These are phyloP conservation scores for Oryzias dopingdopingensis DNA, from an alignment of 2,797 vertebrate genomes.

Conservation along the genomic window DNA sequence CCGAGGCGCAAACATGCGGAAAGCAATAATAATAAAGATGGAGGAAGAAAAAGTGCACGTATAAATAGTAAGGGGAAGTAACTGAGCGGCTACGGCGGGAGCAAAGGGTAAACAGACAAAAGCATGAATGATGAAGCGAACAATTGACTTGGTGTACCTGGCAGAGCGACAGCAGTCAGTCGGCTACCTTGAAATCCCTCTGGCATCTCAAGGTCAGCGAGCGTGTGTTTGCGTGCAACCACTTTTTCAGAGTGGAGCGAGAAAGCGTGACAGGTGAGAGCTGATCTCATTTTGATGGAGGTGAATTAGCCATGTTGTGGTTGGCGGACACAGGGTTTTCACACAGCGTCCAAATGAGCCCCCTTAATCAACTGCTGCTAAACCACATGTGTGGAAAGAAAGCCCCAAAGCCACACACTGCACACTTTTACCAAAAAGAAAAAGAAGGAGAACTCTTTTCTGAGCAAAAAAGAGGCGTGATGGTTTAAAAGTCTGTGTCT, in stretches of 20 bases:
- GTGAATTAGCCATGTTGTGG: conserved; percentile 63
- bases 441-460: conserved; percentile 41
- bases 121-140: conserved; percentile 65
- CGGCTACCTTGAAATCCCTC: conserved; percentile 51
- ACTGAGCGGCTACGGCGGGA: conserved; percentile 56
- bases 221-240: conserved; percentile 14
- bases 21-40: conserved; percentile 79
- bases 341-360: conserved; percentile 53
- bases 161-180: conserved; percentile 61
- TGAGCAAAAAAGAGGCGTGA: conserved; percentile 36
- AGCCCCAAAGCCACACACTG: conserved; percentile 7
- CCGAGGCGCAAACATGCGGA: conserved; percentile 65
- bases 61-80: conserved; percentile 75
- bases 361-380: conserved; percentile 68
- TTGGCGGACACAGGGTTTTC: conserved; percentile 59
- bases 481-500: conserved; percentile 32
- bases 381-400: conserved; percentile 29
- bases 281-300: conserved; percentile 68
- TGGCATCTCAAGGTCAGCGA: conserved; percentile 20
- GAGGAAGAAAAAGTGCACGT: conserved; percentile 58
- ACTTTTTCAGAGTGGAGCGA: conserved; percentile 9
- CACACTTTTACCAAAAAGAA: conserved; percentile 44
- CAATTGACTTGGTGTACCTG: conserved; percentile 69
- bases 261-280: conserved; percentile 57
- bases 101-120: conserved; percentile 73